These are phyloP conservation scores for Aleiodes testaceus DNA, from an alignment of 2,888 invertebrate genomes.

Conservation along the genomic window DNA sequence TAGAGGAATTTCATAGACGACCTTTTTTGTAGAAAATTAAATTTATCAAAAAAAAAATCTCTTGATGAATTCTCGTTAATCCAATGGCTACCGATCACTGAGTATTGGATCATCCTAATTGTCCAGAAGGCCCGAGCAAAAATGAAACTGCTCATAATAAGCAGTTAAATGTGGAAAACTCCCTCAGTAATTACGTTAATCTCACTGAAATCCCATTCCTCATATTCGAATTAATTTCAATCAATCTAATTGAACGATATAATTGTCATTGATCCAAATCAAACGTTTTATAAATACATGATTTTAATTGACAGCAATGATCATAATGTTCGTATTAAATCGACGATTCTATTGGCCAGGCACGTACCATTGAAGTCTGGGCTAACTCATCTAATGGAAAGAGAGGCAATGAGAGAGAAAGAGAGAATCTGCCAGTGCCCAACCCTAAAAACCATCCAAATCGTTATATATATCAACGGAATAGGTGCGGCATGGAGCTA, in stretches of 20 bases:
- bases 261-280: neutral
- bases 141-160: too few relatives aligned
- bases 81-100: too few relatives aligned
- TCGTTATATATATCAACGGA: conserved; percentile 39
- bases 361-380: conserved; percentile 11
- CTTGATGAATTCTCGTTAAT: too few relatives aligned
- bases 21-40: too few relatives aligned
- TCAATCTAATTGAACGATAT: conserved; percentile 22
- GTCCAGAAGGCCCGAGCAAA: too few relatives aligned
- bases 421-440: neutral
- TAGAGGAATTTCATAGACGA: too few relatives aligned
- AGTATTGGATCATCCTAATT: too few relatives aligned
- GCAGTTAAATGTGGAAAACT: too few relatives aligned
- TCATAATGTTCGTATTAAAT: neutral
- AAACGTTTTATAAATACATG: neutral
- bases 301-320: conserved; percentile 23
- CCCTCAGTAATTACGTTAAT: too few relatives aligned
- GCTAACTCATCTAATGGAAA: conserved; percentile 22
- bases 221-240: neutral
- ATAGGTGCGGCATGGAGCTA: conserved; percentile 68
- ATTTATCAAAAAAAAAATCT: too few relatives aligned
- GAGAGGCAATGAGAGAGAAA: neutral
- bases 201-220: too few relatives aligned
- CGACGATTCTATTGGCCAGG: conserved; percentile 1
- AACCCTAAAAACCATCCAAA: conserved; percentile 13